Evolutionary conservation across 2,888 invertebrate genomes (phyloP).

Genomic region (Baronia brevicornis): DNA sequence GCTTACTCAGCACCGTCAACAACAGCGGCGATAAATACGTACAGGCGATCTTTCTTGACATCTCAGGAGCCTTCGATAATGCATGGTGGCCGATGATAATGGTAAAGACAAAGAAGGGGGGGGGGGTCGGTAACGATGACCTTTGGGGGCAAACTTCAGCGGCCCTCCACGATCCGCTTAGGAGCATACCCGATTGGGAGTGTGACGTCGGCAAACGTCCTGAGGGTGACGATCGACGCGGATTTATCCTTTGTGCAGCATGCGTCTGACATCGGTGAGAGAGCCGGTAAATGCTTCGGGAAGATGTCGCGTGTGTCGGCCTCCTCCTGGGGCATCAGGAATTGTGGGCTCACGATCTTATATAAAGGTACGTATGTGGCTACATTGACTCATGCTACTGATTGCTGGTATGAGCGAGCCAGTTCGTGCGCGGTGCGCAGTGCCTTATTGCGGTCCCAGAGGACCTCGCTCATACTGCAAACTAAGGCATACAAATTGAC

Average conservation of each 20-base stretch:
- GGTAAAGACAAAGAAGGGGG: constrained; percentile 1
- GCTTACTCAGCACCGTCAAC: not conserved
- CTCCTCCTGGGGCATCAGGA: no score
- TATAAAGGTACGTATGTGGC: constrained; percentile 21
- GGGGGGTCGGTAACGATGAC: constrained; percentile 2
- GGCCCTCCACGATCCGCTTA: not conserved
- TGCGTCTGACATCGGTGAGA: constrained; percentile 11
- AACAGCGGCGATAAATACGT: constrained; percentile 16
- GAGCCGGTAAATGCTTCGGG: constrained; percentile 13
- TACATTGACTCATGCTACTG: constrained; percentile 19
- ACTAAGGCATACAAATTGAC: constrained; percentile 25
- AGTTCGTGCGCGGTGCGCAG: no score
- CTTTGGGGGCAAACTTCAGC: not conserved
- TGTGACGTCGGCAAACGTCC: constrained; percentile 1
- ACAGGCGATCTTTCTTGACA: constrained; percentile 24
- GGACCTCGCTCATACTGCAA: constrained; percentile 2
- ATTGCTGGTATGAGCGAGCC: constrained; percentile 12
- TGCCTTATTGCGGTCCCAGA: no score
- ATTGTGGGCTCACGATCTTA: constrained; percentile 16
- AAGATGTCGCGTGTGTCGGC: constrained; percentile 24
- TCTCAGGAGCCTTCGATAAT: constrained; percentile 28
- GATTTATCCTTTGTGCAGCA: constrained; percentile 14
- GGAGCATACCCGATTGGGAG: constrained; percentile 1
- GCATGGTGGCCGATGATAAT: not conserved
- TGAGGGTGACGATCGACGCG: constrained; percentile 20